Conservation (phyloP, 2,113 vertebrate species). For the Centropristis striata region DNA sequence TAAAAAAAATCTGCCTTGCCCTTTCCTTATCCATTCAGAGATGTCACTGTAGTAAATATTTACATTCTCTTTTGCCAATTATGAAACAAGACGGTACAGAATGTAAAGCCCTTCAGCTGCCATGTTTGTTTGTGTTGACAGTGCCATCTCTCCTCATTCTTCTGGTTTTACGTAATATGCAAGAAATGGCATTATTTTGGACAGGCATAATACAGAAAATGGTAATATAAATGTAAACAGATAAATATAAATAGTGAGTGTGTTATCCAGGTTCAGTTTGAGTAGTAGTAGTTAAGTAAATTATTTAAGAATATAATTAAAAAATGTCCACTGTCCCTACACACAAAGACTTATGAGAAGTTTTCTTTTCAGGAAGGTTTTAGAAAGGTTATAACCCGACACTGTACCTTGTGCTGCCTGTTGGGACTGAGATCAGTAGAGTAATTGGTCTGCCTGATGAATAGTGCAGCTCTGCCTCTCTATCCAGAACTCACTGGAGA, state of each 20-base stretch:
- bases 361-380: slow-evolving; percentile 5
- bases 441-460: slow-evolving; percentile 32
- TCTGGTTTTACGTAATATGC: background rate
- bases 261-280: background rate
- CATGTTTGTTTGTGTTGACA: background rate
- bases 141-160: background rate
- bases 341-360: background rate
- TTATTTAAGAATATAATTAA: background rate
- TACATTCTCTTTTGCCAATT: background rate
- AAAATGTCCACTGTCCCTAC: background rate
- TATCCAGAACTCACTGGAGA: slow-evolving; percentile 8
- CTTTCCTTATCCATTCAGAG: background rate
- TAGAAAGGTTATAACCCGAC: slow-evolving; percentile 20
- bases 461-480: slow-evolving; percentile 22
- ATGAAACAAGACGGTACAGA: background rate
- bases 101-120: background rate
- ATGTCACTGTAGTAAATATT: background rate
- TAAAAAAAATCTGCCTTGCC: background rate
- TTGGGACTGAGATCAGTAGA: slow-evolving; percentile 33
- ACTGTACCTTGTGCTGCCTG: background rate
- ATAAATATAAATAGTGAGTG: background rate
- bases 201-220: background rate
- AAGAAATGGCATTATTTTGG: background rate
- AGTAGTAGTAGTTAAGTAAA: background rate
- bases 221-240: background rate